These are phyloP conservation scores for Scotopteryx bipunctaria DNA, from an alignment of 2,888 invertebrate species.

Conservation along the genomic window DNA sequence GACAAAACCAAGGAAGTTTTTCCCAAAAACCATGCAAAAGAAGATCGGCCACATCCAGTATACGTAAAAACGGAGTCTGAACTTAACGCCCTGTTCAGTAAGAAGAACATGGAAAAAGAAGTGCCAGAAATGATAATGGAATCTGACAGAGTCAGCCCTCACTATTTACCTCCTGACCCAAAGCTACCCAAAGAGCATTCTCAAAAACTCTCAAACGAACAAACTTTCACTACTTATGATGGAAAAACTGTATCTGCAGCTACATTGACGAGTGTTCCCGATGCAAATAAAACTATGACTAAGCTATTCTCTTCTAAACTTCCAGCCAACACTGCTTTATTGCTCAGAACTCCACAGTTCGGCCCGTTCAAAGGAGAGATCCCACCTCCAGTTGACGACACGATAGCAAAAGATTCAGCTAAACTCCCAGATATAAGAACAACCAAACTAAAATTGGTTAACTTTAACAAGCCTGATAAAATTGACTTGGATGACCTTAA, in stretches of 20 bases:
- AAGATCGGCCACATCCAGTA: slow-evolving; percentile 78
- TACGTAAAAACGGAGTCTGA: slow-evolving; percentile 68
- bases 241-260: slow-evolving; percentile 88
- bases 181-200: slow-evolving; percentile 75
- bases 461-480: slow-evolving; percentile 48
- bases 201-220: slow-evolving; percentile 64
- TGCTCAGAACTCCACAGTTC: slow-evolving; percentile 88
- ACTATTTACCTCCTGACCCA: slow-evolving; percentile 88
- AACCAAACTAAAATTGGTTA: slow-evolving; percentile 72
- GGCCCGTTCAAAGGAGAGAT: slow-evolving; percentile 89
- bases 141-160: slow-evolving; percentile 87
- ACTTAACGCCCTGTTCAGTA: slow-evolving; percentile 62
- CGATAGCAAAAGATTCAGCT: slow-evolving; percentile 46
- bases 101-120: slow-evolving; percentile 71
- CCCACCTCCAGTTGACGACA: slow-evolving; percentile 73
- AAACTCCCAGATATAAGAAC: slow-evolving; percentile 37
- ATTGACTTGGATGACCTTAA: slow-evolving; percentile 48
- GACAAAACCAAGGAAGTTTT: slow-evolving; percentile 73
- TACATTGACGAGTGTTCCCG: slow-evolving; percentile 83
- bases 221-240: slow-evolving; percentile 88
- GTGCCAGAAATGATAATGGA: slow-evolving; percentile 86
- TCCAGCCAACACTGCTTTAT: slow-evolving; percentile 78
- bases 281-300: slow-evolving; percentile 57
- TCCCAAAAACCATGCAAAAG: slow-evolving; percentile 72
- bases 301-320: slow-evolving; percentile 73